Percentiles rank a stretch among this genome's conserved stretches.
phyloP scores from a whole-genome alignment of 2,888 invertebrate genomes.

The Nymphalis c-album region DNA sequence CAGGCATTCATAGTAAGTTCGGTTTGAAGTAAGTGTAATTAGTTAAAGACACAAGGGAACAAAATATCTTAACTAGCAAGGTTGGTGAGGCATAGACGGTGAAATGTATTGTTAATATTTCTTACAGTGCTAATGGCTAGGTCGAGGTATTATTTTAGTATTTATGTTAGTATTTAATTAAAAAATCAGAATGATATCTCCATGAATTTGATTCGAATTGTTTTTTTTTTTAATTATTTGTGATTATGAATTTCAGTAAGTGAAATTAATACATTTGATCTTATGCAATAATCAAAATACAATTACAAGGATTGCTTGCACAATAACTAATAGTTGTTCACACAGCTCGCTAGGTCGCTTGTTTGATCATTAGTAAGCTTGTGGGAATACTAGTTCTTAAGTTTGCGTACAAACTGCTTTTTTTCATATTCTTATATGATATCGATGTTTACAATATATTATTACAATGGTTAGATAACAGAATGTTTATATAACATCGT shows the following conservation, averaged over 20 bases:
- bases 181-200: too few relatives aligned
- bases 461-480: background rate
- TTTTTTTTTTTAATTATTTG: background rate
- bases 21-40: too few relatives aligned
- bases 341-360: constrained; percentile 2
- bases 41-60: too few relatives aligned
- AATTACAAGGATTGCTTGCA: constrained; percentile 12
- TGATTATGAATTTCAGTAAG: background rate
- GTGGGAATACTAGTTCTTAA: constrained; percentile 15
- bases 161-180: too few relatives aligned
- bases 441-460: background rate
- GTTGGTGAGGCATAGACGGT: too few relatives aligned
- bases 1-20: too few relatives aligned
- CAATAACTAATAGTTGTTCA: constrained; percentile 15
- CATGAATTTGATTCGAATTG: too few relatives aligned
- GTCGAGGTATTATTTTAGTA: too few relatives aligned
- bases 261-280: background rate
- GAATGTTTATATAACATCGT: background rate
- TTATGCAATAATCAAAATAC: background rate
- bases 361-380: constrained; percentile 20
- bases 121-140: too few relatives aligned
- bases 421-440: background rate
- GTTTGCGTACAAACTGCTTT: background rate
- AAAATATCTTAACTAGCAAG: too few relatives aligned
- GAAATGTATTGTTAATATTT: too few relatives aligned